These are phyloP conservation scores for Gymnothorax javanicus DNA, from an alignment of 2,797 vertebrate species.

Conservation along the genomic window DNA sequence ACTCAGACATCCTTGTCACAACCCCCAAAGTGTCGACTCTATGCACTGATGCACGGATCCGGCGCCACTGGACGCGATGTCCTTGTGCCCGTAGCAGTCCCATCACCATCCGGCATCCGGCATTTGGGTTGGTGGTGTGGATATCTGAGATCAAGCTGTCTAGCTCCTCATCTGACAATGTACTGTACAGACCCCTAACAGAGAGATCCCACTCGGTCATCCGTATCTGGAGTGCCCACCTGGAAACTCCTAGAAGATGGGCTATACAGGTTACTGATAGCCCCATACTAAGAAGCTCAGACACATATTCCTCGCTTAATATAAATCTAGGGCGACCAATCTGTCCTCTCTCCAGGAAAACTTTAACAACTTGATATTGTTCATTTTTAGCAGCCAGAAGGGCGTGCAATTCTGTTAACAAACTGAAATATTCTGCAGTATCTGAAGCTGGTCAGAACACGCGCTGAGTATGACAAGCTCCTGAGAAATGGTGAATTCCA, in stretches of 20 bases:
- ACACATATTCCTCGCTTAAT: neutral
- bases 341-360: neutral
- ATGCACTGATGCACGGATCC: constrained; percentile 24
- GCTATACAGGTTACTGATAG: constrained; percentile 27
- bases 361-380: neutral
- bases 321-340: constrained; percentile 19
- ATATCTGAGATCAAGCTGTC: constrained; percentile 22
- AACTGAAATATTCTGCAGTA: constrained; percentile 7
- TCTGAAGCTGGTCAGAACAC: constrained; percentile 19
- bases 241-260: constrained; percentile 14
- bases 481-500: constrained; percentile 24
- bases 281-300: constrained; percentile 20
- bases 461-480: constrained; percentile 13
- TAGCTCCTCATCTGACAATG: constrained; percentile 25
- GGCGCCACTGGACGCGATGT: constrained; percentile 25
- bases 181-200: constrained; percentile 26
- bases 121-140: constrained; percentile 14
- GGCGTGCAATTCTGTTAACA: neutral
- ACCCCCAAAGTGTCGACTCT: constrained; percentile 23
- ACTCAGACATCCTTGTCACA: constrained; percentile 18
- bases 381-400: constrained; percentile 8
- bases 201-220: constrained; percentile 24
- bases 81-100: constrained; percentile 21
- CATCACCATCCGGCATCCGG: constrained; percentile 24
- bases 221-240: constrained; percentile 15